Base-by-base conservation (phyloP, 2,797 vertebrate species). In the Hirundo rustica region DNA sequence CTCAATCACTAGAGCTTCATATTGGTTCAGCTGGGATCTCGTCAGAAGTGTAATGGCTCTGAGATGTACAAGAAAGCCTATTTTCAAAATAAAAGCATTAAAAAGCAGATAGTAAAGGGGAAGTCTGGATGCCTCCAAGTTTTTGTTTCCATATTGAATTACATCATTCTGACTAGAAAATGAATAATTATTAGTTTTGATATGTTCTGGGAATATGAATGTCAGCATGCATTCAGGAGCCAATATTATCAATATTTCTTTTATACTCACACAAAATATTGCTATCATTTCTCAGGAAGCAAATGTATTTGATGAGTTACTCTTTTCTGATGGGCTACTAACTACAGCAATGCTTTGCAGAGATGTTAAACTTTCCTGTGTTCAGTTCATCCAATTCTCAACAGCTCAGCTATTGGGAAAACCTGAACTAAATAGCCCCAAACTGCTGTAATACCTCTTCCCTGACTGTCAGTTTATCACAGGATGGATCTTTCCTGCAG, bases 401-500 rank as follows among this genome's bases (percentile, higher is more conserved):
- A 25, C 18, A 75, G 29, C 40, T 92, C 45, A 92, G 45, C 40
- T 85, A 53, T 57, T 75, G 73, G 73, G 51, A 92, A 91, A 93
- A 72, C 7, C 29, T 34, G 67, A 79, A 48, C 29, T 40, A 67
- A 92, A 71, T 23, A 83, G 25, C 18, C 16, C 53, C 40, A 66
- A 79, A 87, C 25, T 81, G 54, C 42, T 75, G 16, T 58, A 88
- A 71, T 83, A n/a, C 62, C 40, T 96, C 25, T 91, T 68, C 67
- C 16, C 40, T 64, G 48, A 42, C 50, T 96, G 47, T 5, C 71
- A 77, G 20, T 82, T 94, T 73, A 78, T 85, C 65, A 60, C n/a
- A 71, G 60, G 42, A 93, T 82, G 95, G 89, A 93, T 94, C 95
- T 93, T 77, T 80, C 18, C 61, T 67, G 42, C 18, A 53, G 36